Base-by-base conservation (phyloP, 1,140 invertebrate genomes). In the Aradophagus sp. region DNA sequence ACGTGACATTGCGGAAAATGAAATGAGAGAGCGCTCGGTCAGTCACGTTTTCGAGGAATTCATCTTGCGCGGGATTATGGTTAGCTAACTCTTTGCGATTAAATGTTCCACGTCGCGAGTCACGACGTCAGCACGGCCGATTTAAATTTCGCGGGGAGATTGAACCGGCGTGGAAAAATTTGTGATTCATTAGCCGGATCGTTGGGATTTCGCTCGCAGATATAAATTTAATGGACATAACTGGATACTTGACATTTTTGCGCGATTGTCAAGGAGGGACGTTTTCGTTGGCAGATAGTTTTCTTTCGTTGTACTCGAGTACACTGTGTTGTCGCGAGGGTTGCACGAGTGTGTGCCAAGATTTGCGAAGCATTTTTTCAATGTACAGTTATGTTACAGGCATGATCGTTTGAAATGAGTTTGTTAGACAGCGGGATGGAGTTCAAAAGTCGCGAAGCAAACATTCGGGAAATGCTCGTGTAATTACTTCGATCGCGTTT, bases 1-100 rank as follows among this genome's bases (percentile, higher is more conserved):
- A 61, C 59, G 61, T 71, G 68, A 71, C 68, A 61, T 65, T 63
- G 61, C 68, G 68, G 68, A 65, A 71, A 71, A 71, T 55, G 55
- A 65, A 71, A 71, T 65, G 68, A 71, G 47, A 71, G 68, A 62
- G 48, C 61, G 61, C 53, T 26, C 20, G 47, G 35, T 47, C 55
- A 48, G 68, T 72, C 68, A 66, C 61, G 68, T 66, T 72, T 72
- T 66, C 68, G 47, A 35, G 61, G 61, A 61, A 72, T 61, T 61
- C 55, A 62, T 66, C 48, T 23, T 16, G 41, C 32, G n/a, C 39
- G 35, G 45, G 56, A 72, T 61, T 71, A 67, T 53, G 63, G 53
- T 52, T 52, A 52, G 63, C 53, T 53, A 52, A 58, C 62, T 58
- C 44, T 12, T 38, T 53, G 53, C 53, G 63, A 67, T 67, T 67